Evolutionary conservation across 2,113 vertebrate species (phyloP).

Genomic region (Forbesichthys agassizii): DNA sequence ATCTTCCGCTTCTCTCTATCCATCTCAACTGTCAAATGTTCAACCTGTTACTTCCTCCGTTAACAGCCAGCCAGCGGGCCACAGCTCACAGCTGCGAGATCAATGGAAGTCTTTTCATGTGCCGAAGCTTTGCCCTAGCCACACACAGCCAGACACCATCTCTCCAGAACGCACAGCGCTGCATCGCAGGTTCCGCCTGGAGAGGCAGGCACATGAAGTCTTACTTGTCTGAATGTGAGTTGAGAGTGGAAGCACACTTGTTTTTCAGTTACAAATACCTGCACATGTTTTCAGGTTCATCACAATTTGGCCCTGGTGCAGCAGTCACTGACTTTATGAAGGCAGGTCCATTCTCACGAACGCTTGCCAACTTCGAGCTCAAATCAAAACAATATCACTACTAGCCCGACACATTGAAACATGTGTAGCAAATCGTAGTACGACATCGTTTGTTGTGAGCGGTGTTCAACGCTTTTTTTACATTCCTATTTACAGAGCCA

Average conservation of each 20-base stretch:
- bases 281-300: background rate
- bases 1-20: constrained; percentile 15
- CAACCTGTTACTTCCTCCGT: constrained; percentile 19
- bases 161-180: constrained; percentile 8
- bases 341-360: too few relatives aligned
- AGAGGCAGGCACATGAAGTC: background rate
- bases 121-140: constrained; percentile 7
- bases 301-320: too few relatives aligned
- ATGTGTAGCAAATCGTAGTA: too few relatives aligned
- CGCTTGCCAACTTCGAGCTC: too few relatives aligned
- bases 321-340: too few relatives aligned
- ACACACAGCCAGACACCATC: constrained; percentile 7
- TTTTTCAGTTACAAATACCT: constrained; percentile 11
- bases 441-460: too few relatives aligned
- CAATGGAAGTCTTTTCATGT: constrained; percentile 37
- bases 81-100: constrained; percentile 20
- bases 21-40: constrained; percentile 26
- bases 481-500: too few relatives aligned
- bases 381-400: too few relatives aligned
- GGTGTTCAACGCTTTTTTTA: too few relatives aligned
- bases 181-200: constrained; percentile 33
- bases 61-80: constrained; percentile 22
- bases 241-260: constrained; percentile 10
- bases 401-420: too few relatives aligned
- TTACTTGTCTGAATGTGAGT: constrained; percentile 9